Evolutionary conservation across 2,888 invertebrate genomes (phyloP).

Genomic region (Auanema freiburgensis): DNA sequence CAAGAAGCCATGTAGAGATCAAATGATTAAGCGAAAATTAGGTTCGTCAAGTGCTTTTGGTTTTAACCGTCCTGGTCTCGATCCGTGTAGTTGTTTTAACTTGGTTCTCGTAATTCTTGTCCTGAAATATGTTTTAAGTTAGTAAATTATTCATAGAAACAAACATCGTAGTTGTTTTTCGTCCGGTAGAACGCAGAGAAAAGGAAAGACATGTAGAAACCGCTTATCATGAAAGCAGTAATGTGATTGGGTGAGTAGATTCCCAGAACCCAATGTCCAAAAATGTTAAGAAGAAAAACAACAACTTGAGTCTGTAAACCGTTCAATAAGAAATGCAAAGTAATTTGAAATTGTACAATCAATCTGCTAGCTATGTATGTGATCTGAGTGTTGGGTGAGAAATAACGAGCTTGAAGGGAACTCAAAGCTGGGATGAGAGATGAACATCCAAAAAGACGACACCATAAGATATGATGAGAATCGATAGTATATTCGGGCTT

Average conservation of each 20-base stretch:
- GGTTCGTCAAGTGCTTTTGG: conserved; percentile 3
- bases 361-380: conserved; percentile 49
- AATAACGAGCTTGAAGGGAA: conserved; percentile 48
- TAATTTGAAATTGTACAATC: conserved; percentile 29
- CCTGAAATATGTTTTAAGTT: no score
- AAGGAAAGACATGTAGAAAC: conserved; percentile 60
- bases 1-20: conserved; percentile 6
- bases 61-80: conserved; percentile 18
- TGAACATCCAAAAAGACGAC: conserved; percentile 50
- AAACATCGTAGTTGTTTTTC: conserved; percentile 29
- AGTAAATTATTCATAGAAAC: no score
- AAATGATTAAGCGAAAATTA: conserved; percentile 5
- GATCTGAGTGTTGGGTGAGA: conserved; percentile 41
- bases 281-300: conserved; percentile 48
- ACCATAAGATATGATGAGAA: conserved; percentile 55
- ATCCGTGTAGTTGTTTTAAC: conserved; percentile 10
- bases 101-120: not conserved
- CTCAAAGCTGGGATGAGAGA: conserved; percentile 44
- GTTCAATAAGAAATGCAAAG: not conserved
- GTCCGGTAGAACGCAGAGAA: conserved; percentile 46
- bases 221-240: conserved; percentile 58
- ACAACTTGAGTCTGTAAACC: conserved; percentile 53
- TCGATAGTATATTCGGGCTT: conserved; percentile 50
- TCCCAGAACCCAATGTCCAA: conserved; percentile 46
- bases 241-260: conserved; percentile 52